Evolutionary conservation across 2,888 invertebrate species (phyloP).

Genomic region (Sesia bembeciformis): DNA sequence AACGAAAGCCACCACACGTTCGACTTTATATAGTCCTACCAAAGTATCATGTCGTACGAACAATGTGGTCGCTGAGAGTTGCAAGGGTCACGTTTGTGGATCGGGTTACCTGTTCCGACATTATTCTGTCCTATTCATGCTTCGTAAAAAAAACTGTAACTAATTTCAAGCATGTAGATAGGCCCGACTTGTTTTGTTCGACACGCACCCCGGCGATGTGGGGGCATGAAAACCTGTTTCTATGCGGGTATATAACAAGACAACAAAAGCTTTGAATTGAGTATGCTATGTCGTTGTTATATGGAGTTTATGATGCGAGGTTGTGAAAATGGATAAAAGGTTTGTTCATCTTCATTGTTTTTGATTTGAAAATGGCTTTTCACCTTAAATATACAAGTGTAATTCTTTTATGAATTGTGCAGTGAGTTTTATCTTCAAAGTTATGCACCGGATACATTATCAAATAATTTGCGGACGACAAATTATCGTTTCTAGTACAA

Average conservation of each 20-base stretch:
- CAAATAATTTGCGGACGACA: conserved; percentile 33
- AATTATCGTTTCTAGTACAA: conserved; percentile 36
- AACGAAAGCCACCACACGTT: conserved; percentile 11
- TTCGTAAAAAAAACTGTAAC: conserved; percentile 35
- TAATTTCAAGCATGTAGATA: conserved; percentile 28
- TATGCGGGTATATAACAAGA: conserved; percentile 23
- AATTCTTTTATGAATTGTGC: neutral
- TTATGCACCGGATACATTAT: conserved; percentile 39
- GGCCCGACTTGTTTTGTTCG: conserved; percentile 36
- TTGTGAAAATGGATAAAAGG: too few relatives aligned
- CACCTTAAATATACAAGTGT: too few relatives aligned
- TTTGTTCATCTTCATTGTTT: too few relatives aligned
- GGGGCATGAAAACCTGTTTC: conserved; percentile 46
- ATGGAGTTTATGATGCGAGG: too few relatives aligned
- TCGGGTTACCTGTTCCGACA: conserved; percentile 39
- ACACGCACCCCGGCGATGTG: conserved; percentile 31
- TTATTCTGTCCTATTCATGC: conserved; percentile 44
- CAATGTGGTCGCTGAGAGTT: conserved; percentile 28
- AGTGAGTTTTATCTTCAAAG: conserved; percentile 6
- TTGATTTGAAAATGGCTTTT: too few relatives aligned
- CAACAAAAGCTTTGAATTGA: conserved; percentile 33
- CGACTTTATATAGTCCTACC: conserved; percentile 10
- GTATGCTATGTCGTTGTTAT: conserved; percentile 14
- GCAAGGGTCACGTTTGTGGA: conserved; percentile 37
- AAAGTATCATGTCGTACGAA: conserved; percentile 39